These are phyloP conservation scores for Platysteira castanea DNA, from an alignment of 2,113 vertebrate genomes.

Conservation along the genomic window DNA sequence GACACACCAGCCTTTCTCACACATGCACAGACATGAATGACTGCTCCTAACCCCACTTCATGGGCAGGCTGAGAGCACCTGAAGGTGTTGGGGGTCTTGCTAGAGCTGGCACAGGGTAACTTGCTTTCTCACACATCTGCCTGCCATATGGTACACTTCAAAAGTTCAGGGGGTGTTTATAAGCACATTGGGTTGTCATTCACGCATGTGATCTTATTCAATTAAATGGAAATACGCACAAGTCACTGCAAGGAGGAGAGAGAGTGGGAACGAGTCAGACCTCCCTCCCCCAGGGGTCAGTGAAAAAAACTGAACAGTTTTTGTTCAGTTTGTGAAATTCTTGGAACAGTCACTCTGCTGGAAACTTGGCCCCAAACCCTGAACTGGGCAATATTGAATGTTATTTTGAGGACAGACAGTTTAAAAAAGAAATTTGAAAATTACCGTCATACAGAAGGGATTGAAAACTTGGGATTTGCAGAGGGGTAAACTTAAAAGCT, in stretches of 20 bases:
- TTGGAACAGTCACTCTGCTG: neutral
- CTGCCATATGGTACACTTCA: neutral
- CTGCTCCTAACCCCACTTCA: neutral
- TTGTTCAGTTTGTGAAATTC: too few species aligned
- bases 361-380: neutral
- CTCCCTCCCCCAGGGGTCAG: neutral
- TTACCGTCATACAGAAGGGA: neutral
- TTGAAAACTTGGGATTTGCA: neutral
- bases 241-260: neutral
- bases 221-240: neutral
- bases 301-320: neutral
- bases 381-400: neutral
- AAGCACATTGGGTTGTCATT: neutral
- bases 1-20: neutral
- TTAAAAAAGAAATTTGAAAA: neutral
- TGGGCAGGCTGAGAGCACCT: neutral
- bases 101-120: neutral
- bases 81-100: neutral
- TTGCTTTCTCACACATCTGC: neutral
- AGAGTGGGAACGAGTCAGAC: neutral
- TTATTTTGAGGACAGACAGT: neutral
- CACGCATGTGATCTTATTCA: neutral
- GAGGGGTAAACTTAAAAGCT: neutral
- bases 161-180: neutral
- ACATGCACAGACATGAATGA: accelerated